phyloP scores from a whole-genome alignment of 2,113 vertebrate species.

The Corythaixoides concolor region DNA sequence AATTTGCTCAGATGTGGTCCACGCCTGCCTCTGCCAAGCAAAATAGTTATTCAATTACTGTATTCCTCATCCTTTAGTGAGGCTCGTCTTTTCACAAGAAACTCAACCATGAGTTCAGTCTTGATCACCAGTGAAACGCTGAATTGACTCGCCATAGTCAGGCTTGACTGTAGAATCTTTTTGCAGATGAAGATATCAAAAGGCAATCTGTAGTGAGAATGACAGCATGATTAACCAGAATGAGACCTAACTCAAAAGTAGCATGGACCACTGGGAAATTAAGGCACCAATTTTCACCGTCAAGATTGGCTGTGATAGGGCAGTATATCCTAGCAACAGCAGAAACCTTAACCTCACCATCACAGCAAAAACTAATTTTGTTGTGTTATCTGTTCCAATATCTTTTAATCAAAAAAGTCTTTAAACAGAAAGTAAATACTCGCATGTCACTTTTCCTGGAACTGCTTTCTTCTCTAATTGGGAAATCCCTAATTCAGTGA shows the following conservation, averaged over 20 bases:
- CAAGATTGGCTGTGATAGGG: constrained; percentile 78
- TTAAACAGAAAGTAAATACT: constrained; percentile 75
- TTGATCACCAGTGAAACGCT: background rate
- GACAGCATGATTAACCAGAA: constrained; percentile 84
- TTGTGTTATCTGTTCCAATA: constrained; percentile 71
- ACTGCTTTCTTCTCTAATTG: constrained; percentile 64
- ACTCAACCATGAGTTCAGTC: background rate
- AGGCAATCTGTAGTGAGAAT: constrained; percentile 77
- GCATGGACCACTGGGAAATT: constrained; percentile 81
- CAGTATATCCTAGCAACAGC: constrained; percentile 78
- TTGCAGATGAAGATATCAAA: constrained; percentile 83
- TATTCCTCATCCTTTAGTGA: background rate
- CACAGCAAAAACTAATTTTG: constrained; percentile 74
- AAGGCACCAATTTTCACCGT: constrained; percentile 79
- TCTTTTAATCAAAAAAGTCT: constrained; percentile 77
- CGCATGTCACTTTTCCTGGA: constrained; percentile 50
- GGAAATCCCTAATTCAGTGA: constrained; percentile 68
- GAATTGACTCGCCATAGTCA: constrained; percentile 54
- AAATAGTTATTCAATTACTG: background rate
- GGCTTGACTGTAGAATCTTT: constrained; percentile 52
- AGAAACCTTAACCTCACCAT: constrained; percentile 68
- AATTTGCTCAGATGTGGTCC: background rate
- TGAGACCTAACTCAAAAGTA: constrained; percentile 78
- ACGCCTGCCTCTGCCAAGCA: background rate
- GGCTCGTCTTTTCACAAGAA: background rate